A percentile compares a stretch with the other conserved stretches of the same genome.
phyloP scores from a whole-genome alignment of 2,113 vertebrate genomes.

The Aspiorhynchus laticeps region DNA sequence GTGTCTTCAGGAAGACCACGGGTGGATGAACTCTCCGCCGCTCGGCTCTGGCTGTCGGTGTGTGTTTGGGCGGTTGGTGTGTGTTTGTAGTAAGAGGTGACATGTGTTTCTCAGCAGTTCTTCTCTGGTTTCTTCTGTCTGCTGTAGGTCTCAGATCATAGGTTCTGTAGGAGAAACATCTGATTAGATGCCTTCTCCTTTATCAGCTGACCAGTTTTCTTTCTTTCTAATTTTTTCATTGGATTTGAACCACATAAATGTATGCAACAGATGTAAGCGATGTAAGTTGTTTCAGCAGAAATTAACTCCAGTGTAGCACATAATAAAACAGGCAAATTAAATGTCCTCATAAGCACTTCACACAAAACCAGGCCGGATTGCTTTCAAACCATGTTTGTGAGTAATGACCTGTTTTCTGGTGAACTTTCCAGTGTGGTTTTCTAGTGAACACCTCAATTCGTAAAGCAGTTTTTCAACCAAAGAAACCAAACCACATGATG shows the following conservation, averaged over 20 bases:
- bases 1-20: constrained; percentile 64
- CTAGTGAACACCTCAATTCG: neutral
- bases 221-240: too few species aligned
- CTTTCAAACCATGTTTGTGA: neutral
- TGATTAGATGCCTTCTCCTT: neutral
- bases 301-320: neutral
- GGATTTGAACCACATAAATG: too few species aligned
- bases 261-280: neutral
- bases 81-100: neutral
- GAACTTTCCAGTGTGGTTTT: neutral
- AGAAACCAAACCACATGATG: neutral
- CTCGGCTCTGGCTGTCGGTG: neutral
- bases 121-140: constrained; percentile 9
- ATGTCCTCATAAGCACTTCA: neutral
- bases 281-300: neutral
- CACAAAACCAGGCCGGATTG: neutral
- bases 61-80: neutral
- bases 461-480: neutral
- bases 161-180: constrained; percentile 9
- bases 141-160: neutral
- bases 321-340: neutral
- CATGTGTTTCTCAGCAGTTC: neutral
- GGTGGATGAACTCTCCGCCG: constrained; percentile 17
- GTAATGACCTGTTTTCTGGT: neutral
- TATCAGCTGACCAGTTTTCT: neutral